A percentile compares a stretch with the other conserved stretches of the same genome.
These are phyloP conservation scores for Craseonycteris thonglongyai DNA, from an alignment of 2,113 vertebrate genomes.

Conservation along the genomic window DNA sequence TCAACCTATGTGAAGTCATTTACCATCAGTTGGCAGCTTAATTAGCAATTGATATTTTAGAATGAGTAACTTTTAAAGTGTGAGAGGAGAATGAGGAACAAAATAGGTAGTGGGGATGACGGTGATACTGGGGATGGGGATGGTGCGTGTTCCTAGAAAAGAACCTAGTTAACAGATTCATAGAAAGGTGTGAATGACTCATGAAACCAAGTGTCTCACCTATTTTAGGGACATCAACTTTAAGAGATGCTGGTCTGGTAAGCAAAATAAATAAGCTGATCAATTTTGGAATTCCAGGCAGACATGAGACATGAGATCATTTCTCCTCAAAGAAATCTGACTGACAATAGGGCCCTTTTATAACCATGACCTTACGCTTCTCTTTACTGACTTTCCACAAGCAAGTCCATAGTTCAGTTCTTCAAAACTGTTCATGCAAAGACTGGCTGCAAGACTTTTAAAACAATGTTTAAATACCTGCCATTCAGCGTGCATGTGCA, in stretches of 20 bases:
- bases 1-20: not conserved
- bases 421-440: not conserved
- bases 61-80: not conserved
- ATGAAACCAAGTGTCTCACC: not conserved
- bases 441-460: not conserved
- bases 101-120: not conserved
- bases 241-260: not conserved
- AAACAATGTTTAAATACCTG: not conserved
- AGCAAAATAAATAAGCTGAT: not conserved
- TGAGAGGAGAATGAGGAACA: not conserved
- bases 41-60: not conserved
- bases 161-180: not conserved
- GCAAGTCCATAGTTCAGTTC: not conserved
- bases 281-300: not conserved
- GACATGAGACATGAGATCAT: not conserved
- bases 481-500: not conserved
- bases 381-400: not conserved
- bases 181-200: not conserved
- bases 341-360: not conserved
- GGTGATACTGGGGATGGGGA: not conserved
- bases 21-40: not conserved
- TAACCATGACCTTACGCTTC: not conserved
- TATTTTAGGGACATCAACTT: not conserved
- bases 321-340: fast-evolving
- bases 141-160: not conserved